phyloP scores from a whole-genome alignment of 2,113 vertebrate genomes.

The Bolborhynchus lineola region DNA sequence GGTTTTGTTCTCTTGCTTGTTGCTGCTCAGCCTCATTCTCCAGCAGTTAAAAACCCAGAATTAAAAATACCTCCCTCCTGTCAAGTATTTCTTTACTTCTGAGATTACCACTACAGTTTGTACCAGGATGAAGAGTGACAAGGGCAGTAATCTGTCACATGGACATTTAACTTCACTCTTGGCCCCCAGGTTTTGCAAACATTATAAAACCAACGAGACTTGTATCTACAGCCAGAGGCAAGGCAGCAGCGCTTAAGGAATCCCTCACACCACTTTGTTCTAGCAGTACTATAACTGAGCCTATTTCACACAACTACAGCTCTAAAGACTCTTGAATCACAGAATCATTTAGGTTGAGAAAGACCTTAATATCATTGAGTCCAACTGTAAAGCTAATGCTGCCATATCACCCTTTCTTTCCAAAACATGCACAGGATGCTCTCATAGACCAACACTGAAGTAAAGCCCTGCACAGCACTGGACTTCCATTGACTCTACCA shows the following conservation, averaged over 20 bases:
- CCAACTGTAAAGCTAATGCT: neutral
- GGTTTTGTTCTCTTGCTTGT: neutral
- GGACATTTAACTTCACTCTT: neutral
- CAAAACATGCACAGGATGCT: neutral
- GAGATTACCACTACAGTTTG: neutral
- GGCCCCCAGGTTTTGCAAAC: neutral
- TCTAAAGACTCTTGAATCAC: too few relatives aligned
- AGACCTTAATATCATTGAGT: neutral
- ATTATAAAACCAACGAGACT: neutral
- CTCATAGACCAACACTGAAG: neutral
- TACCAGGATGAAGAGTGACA: neutral
- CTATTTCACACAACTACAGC: accelerated
- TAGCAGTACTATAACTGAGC: neutral
- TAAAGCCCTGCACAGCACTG: neutral
- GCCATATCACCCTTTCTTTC: neutral
- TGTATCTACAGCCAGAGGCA: too few relatives aligned
- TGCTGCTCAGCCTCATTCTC: neutral
- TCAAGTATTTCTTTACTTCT: neutral
- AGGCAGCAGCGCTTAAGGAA: neutral
- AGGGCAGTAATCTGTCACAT: accelerated
- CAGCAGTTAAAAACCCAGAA: neutral
- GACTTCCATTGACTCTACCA: neutral
- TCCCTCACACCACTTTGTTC: neutral
- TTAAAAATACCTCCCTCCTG: neutral
- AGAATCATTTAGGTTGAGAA: neutral